Percentiles rank a stretch among this genome's conserved stretches.
phyloP scores from a whole-genome alignment of 2,888 invertebrate genomes.

The Achlya flavicornis region DNA sequence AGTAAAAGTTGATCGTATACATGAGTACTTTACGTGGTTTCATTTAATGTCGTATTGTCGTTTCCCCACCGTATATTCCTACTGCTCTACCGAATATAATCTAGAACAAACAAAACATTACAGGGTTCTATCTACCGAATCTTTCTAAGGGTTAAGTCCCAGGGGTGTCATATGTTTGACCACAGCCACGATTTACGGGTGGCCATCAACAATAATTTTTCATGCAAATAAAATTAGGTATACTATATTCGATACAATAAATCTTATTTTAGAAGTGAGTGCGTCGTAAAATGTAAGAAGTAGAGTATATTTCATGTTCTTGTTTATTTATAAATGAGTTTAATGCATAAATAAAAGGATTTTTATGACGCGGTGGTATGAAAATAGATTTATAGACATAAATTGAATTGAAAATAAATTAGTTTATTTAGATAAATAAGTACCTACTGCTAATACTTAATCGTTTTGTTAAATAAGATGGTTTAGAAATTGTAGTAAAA shows the following conservation, averaged over 20 bases:
- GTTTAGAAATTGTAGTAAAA: no score
- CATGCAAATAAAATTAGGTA: slow-evolving; percentile 22
- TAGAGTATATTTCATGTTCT: no score
- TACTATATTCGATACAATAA: slow-evolving; percentile 8
- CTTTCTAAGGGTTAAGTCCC: slow-evolving; percentile 40
- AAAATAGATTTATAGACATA: slow-evolving; percentile 8
- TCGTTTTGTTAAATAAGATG: no score
- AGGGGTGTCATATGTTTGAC: slow-evolving; percentile 35
- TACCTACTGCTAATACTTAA: no score
- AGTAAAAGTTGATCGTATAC: no score
- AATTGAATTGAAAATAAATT: not conserved
- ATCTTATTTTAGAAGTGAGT: slow-evolving; percentile 12
- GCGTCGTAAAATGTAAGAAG: slow-evolving; percentile 15
- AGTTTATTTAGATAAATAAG: no score
- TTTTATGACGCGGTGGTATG: slow-evolving; percentile 9
- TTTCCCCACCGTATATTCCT: no score
- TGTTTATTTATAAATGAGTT: slow-evolving; percentile 16
- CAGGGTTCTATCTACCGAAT: slow-evolving; percentile 16
- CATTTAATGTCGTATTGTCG: no score
- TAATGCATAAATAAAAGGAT: slow-evolving; percentile 16
- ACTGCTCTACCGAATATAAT: not conserved
- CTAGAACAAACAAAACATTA: not conserved
- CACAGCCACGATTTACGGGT: slow-evolving; percentile 16
- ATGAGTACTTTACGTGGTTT: no score
- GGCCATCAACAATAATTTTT: slow-evolving; percentile 23